A percentile compares a stretch with the other conserved stretches of the same genome.
Conservation (phyloP, 2,888 invertebrate species). For the Netelia fuscicornis region DNA sequence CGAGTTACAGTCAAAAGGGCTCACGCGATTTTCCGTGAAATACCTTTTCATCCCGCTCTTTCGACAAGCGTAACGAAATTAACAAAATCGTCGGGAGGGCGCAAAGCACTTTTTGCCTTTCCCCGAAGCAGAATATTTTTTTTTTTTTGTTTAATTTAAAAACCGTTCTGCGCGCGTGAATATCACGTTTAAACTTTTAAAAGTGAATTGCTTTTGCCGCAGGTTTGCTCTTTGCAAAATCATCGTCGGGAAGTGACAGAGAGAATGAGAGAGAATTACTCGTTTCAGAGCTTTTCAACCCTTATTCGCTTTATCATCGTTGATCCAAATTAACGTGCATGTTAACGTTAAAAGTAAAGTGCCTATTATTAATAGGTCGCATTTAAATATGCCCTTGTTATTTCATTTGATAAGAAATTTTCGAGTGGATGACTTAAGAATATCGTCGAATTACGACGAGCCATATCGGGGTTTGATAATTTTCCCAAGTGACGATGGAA, state of each 20-base stretch:
- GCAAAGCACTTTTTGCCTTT: no score
- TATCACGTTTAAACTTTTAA: not conserved
- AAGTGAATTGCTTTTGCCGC: not conserved
- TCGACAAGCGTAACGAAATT: no score
- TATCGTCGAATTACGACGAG: not conserved
- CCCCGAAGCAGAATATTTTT: no score
- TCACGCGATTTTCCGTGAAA: no score
- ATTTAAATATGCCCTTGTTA: slow-evolving; percentile 75
- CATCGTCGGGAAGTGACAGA: not conserved
- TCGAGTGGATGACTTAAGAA: slow-evolving; percentile 48
- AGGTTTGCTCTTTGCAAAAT: slow-evolving; percentile 6
- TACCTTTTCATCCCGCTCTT: no score
- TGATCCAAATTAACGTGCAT: not conserved
- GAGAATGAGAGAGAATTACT: not conserved
- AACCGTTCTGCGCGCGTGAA: not conserved
- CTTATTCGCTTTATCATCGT: not conserved
- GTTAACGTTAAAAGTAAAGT: not conserved
- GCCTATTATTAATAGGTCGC: slow-evolving; percentile 13
- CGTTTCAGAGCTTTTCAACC: not conserved
- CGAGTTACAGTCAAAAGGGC: no score
- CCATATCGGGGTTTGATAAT: slow-evolving; percentile 66
- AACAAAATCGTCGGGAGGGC: no score
- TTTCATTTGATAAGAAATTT: slow-evolving; percentile 76
- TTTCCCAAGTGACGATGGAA: slow-evolving; percentile 41
- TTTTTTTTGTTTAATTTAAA: no score